Percentiles rank a stretch among this genome's conserved stretches.
These are phyloP conservation scores for Phalloptychus januarius DNA, from an alignment of 2,797 vertebrate genomes.

Conservation along the genomic window DNA sequence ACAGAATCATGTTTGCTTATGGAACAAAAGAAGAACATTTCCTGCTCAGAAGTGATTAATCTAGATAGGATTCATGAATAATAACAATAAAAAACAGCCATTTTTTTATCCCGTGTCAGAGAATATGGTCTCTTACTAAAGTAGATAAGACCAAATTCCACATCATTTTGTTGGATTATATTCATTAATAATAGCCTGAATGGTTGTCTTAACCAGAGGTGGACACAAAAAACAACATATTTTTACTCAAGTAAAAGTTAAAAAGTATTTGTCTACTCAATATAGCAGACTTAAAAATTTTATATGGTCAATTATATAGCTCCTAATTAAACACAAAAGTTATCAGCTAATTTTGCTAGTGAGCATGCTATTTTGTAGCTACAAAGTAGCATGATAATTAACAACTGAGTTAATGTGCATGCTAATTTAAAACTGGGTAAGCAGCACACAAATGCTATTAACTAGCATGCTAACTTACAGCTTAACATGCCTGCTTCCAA, in stretches of 20 bases:
- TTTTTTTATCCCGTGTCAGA: neutral
- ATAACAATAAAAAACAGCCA: neutral
- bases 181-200: neutral
- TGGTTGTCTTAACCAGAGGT: neutral
- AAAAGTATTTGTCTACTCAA: too few species aligned
- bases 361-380: too few species aligned
- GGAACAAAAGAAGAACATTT: neutral
- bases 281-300: neutral
- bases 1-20: neutral
- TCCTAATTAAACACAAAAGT: neutral
- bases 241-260: too few species aligned
- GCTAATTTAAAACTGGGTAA: neutral
- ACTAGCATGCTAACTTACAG: neutral
- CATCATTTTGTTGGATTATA: neutral
- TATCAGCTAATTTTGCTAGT: neutral
- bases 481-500: neutral
- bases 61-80: neutral
- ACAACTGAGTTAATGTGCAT: neutral
- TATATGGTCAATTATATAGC: neutral
- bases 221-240: too few species aligned
- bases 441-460: neutral
- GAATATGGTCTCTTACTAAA: slow-evolving; percentile 19
- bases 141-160: neutral
- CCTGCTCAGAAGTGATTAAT: neutral
- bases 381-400: neutral